These are phyloP conservation scores for Drosophila lutescens DNA, from an alignment of 2,888 invertebrate species.

Conservation along the genomic window DNA sequence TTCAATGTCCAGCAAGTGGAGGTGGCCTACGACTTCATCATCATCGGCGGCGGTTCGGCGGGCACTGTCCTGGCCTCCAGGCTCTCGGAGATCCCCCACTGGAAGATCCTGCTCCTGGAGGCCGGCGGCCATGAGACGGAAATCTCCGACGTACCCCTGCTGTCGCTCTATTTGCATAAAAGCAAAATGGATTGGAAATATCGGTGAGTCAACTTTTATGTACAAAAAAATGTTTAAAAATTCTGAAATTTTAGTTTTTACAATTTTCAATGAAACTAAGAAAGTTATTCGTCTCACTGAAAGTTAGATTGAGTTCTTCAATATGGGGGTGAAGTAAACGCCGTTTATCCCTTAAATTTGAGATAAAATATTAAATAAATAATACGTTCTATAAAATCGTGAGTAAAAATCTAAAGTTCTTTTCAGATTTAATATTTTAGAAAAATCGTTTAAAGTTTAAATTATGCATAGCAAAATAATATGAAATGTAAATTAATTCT, in stretches of 20 bases:
- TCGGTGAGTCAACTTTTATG: constrained; percentile 86
- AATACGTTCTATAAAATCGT: too few species aligned
- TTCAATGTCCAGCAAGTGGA: constrained; percentile 88
- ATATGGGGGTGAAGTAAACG: too few species aligned
- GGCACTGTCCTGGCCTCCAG: constrained; percentile 93
- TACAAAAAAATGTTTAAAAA: background rate
- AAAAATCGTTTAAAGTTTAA: background rate
- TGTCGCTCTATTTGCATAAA: constrained; percentile 95
- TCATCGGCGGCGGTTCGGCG: constrained; percentile 93
- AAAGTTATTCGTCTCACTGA: too few species aligned
- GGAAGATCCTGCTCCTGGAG: constrained; percentile 92
- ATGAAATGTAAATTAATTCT: too few species aligned
- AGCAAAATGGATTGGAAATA: constrained; percentile 97
- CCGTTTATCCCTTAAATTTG: too few species aligned
- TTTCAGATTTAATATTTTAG: too few species aligned
- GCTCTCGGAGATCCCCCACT: constrained; percentile 90
- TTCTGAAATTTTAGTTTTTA: too few species aligned
- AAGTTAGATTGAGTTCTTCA: too few species aligned
- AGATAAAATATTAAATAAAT: too few species aligned
- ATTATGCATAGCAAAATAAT: too few species aligned
- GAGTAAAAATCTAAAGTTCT: too few species aligned
- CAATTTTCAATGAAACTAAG: too few species aligned
- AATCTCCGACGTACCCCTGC: constrained; percentile 92
- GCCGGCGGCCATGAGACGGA: constrained; percentile 95
- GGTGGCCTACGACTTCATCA: constrained; percentile 91